A percentile compares a stretch with the other conserved stretches of the same genome.
Conservation (phyloP, 35 echinoderm and acorn worm genomes). For the Ophiothrix spiculata region DNA sequence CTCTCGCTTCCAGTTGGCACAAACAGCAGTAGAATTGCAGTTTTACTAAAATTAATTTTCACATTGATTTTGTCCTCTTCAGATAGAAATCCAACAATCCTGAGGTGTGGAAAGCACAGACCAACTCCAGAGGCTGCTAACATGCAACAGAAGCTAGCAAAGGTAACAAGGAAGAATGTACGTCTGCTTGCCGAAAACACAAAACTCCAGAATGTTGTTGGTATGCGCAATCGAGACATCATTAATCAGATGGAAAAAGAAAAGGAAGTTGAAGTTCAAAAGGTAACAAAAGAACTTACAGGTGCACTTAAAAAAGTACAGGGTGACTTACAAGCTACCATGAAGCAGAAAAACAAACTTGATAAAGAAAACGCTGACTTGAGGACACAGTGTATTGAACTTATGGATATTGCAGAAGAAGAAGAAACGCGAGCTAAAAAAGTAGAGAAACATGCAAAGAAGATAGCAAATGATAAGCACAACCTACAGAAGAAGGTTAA, state of each 20-base stretch:
- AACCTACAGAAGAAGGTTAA: not conserved
- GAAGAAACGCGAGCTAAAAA: not conserved
- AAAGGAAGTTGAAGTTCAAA: not conserved
- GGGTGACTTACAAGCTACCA: not conserved
- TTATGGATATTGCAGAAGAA: constrained; percentile 1
- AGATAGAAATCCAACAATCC: not conserved
- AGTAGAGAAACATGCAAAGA: not conserved
- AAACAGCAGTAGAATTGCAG: too few relatives aligned
- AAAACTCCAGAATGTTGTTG: not conserved
- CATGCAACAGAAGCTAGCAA: not conserved
- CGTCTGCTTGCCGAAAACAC: not conserved
- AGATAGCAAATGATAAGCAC: not conserved
- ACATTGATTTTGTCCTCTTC: not conserved
- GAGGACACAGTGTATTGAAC: not conserved
- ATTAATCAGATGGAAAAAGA: not conserved
- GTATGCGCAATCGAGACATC: not conserved
- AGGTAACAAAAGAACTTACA: not conserved
- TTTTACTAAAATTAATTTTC: too few relatives aligned
- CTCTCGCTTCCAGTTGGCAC: too few relatives aligned
- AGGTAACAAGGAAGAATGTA: not conserved
- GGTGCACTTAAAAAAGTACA: not conserved
- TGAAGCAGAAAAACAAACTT: not conserved
- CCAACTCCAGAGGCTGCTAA: not conserved
- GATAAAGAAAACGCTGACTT: not conserved
- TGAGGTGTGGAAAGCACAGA: not conserved